A percentile compares a stretch with the other conserved stretches of the same genome.
Evolutionary conservation across 53 echinoderm and acorn worm genomes (phyloP).

Genomic region (Echinometra lucunter): DNA sequence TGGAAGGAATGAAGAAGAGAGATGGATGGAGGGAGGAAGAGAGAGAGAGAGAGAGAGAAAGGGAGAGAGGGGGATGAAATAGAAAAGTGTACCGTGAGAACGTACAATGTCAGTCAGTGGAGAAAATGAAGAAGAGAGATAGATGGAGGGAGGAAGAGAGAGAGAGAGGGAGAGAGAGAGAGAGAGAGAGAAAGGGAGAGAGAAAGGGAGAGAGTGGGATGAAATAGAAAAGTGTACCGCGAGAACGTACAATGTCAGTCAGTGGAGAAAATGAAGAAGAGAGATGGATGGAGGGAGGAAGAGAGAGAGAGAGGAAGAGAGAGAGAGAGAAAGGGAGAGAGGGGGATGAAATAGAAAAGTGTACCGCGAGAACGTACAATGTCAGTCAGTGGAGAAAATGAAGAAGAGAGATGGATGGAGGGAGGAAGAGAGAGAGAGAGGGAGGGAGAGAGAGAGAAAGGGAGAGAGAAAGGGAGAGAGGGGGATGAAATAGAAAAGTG

Average conservation of each 20-base stretch:
- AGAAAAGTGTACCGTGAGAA: background rate
- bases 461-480: background rate
- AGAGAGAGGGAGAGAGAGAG: background rate
- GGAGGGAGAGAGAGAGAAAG: background rate
- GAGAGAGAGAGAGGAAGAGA: background rate
- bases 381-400: background rate
- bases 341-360: background rate
- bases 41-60: background rate
- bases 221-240: background rate
- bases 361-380: too few relatives aligned
- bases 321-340: background rate
- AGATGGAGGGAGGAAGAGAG: background rate
- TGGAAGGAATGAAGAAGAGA: background rate
- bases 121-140: background rate
- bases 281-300: background rate
- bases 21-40: background rate
- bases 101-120: too few relatives aligned
- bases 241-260: conserved; percentile 38
- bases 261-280: conserved; percentile 8
- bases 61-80: too few relatives aligned
- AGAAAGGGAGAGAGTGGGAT: background rate
- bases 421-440: background rate
- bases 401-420: background rate
- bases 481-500: too few relatives aligned
- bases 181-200: background rate